Evolutionary conservation across 2,888 invertebrate species (phyloP), one percentile per base, ranked within the genome.

Genomic region (Tineola bisselliella): DNA sequence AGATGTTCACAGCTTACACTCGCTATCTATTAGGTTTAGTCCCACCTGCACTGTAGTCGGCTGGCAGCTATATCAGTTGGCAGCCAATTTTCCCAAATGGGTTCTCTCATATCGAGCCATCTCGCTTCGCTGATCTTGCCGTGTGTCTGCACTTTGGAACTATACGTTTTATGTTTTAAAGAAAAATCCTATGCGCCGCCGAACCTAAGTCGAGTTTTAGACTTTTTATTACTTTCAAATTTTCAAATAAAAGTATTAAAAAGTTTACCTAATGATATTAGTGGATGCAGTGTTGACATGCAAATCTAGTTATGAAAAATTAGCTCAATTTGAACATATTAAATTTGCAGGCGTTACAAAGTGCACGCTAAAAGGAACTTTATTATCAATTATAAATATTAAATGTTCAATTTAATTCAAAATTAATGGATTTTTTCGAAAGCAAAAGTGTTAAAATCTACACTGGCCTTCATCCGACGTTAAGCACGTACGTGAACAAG

Each of bases 71-170:
- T 66, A 44, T 44, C 60, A 66, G 67, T 69, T 66, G 66, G 66
- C 67, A 71, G 65, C 70, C 71, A 70, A 72, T 73, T 71, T 69
- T 66, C 64, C 63, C 66, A 69, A 70, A 73, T 72, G 67, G 70
- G 66, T 69, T 68, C 62, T 63, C 65, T 64, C 62, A 63, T 66
- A 65, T 66, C 19, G 62, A 63, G 65, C 63, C 64, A 65, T 66
- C 66, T 66, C 62, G 63, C 60, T 48, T 48, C 61, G 58, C 60
- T 59, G 62, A 62, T 62, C 61, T 61, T 59, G 63, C 61, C 64
- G 63, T 63, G 61, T 63, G 64, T 63, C 62, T 63, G 62, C 63
- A 63, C 60, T 61, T 54, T 33, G 31, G 52, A 44, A 63, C 61
- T 63, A 63, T 62, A 64, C 62, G 63, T 66, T 65, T 64, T 66